Conservation (phyloP, 2,888 invertebrate genomes). For the Polyommatus iphigenia region DNA sequence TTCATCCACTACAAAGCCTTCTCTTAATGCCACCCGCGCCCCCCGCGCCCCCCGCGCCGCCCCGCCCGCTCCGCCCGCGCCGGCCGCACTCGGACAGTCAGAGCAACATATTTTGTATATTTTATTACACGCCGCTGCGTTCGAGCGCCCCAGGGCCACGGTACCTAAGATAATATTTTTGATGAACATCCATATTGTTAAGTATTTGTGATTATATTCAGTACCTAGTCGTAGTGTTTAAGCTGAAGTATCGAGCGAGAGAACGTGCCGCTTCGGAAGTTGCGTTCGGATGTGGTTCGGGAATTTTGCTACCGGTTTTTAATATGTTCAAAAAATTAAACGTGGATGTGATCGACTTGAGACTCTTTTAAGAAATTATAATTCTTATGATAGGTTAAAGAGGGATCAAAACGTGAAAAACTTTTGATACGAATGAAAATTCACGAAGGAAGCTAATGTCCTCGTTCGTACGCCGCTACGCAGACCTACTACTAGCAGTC, state of each 20-base stretch:
- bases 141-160: conserved; percentile 51
- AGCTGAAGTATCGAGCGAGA: neutral
- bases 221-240: conserved; percentile 27
- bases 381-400: conserved; percentile 67
- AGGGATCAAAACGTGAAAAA: conserved; percentile 61
- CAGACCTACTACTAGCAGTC: conserved; percentile 71
- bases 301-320: conserved; percentile 52
- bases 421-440: conserved; percentile 27
- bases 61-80: conserved; percentile 45
- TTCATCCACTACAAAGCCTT: conserved; percentile 96
- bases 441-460: conserved; percentile 29
- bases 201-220: conserved; percentile 61
- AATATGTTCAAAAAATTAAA: conserved; percentile 53
- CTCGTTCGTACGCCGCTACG: conserved; percentile 50
- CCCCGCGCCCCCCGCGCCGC: conserved; percentile 47
- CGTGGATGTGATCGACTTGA: conserved; percentile 28
- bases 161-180: conserved; percentile 51
- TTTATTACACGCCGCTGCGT: conserved; percentile 55
- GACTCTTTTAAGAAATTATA: conserved; percentile 35
- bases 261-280: conserved; percentile 49
- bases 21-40: conserved; percentile 78
- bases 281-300: conserved; percentile 32
- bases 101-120: conserved; percentile 53
- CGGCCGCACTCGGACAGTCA: conserved; percentile 58
- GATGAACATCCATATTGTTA: conserved; percentile 55